These are phyloP conservation scores for Gobionotothen gibberifrons DNA, from an alignment of 2,797 vertebrate species.

Conservation along the genomic window DNA sequence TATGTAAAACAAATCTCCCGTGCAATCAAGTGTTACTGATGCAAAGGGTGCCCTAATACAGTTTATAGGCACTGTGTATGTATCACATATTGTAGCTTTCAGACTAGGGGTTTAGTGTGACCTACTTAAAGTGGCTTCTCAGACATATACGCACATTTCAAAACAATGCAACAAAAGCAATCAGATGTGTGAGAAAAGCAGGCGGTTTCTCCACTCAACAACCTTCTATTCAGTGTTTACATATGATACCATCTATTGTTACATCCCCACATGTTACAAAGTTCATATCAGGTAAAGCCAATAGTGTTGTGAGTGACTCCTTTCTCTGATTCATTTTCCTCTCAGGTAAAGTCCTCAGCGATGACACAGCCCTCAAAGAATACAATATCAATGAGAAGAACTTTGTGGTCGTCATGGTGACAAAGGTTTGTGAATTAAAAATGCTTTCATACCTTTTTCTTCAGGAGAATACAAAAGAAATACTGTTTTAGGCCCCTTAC, in stretches of 20 bases:
- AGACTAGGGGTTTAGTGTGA: neutral
- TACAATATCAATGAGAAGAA: slow-evolving; percentile 98
- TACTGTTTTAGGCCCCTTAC: too few species aligned
- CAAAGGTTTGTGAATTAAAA: slow-evolving; percentile 88
- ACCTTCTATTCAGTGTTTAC: slow-evolving; percentile 6
- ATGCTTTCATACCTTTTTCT: neutral
- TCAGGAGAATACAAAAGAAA: too few species aligned
- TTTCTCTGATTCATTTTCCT: slow-evolving; percentile 22
- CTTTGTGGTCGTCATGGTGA: slow-evolving; percentile 98
- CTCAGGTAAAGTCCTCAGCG: slow-evolving; percentile 94
- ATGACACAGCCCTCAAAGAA: slow-evolving; percentile 94
- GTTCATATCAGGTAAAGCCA: neutral
- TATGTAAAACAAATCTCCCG: neutral
- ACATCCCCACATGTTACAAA: neutral
- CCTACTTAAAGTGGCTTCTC: neutral
- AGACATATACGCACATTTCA: neutral
- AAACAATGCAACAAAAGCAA: slow-evolving; percentile 18
- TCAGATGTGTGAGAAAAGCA: slow-evolving; percentile 24
- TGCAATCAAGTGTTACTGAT: neutral
- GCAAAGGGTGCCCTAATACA: neutral
- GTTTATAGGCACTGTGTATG: neutral
- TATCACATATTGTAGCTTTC: neutral
- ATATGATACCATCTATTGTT: slow-evolving; percentile 19
- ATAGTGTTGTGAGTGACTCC: neutral
- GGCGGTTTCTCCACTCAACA: neutral